These are phyloP conservation scores for Kradibia gibbosae DNA, from an alignment of 1,140 invertebrate species.

Conservation along the genomic window DNA sequence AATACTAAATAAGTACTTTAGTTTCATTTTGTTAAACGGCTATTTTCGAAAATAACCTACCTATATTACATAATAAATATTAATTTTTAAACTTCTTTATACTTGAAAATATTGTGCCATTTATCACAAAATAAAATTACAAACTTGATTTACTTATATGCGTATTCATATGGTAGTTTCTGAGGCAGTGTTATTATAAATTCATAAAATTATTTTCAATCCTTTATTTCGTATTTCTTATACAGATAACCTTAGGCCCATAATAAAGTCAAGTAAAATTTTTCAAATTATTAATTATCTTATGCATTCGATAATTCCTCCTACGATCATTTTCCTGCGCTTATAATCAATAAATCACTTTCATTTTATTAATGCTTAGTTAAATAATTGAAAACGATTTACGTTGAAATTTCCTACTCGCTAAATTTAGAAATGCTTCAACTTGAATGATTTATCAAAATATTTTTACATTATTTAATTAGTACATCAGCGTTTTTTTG, in stretches of 20 bases:
- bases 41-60: neutral
- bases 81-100: neutral
- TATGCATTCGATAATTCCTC: neutral
- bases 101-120: neutral
- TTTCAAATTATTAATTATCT: neutral
- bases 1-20: slow-evolving; percentile 12
- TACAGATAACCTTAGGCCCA: no score
- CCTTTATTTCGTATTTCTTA: neutral
- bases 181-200: neutral
- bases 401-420: neutral
- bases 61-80: neutral
- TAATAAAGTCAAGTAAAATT: neutral
- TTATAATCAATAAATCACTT: neutral
- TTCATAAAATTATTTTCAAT: neutral
- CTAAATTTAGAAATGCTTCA: neutral
- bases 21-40: slow-evolving; percentile 12
- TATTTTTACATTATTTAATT: neutral
- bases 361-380: neutral
- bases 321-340: neutral
- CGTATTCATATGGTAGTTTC: no score
- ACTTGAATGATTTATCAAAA: neutral
- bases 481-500: neutral
- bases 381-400: neutral
- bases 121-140: neutral
- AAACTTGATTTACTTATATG: neutral